Evolutionary conservation across 2,113 vertebrate species (phyloP).

Genomic region (Carettochelys insculpta): DNA sequence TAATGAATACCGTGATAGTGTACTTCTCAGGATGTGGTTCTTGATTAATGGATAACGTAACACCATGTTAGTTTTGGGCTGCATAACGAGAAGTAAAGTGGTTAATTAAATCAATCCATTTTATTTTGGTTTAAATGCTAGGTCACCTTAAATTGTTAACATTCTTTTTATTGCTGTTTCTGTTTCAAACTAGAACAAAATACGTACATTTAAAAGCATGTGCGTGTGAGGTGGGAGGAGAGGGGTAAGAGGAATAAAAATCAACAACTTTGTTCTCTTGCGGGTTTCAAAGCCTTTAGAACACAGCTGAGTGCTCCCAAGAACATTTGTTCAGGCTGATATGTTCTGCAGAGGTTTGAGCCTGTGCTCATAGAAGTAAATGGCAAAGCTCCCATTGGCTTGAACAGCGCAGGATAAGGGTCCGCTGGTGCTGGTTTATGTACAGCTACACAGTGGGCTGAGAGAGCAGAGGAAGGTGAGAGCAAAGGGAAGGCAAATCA

Average conservation of each 20-base stretch:
- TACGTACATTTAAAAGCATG: background rate
- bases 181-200: background rate
- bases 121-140: background rate
- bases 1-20: background rate
- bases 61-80: background rate
- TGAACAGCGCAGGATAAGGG: background rate
- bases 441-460: background rate
- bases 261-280: background rate
- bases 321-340: background rate
- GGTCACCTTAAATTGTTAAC: background rate
- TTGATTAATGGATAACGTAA: background rate
- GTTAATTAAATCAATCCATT: background rate
- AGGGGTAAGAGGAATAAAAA: background rate
- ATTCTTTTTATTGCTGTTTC: background rate
- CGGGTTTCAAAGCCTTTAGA: background rate
- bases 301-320: background rate
- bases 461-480: background rate
- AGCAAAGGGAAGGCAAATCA: background rate
- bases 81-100: background rate
- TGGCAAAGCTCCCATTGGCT: background rate
- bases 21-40: background rate
- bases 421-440: background rate
- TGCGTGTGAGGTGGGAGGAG: too few species aligned
- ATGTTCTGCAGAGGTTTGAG: background rate
- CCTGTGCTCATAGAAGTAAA: background rate